Evolutionary conservation across 2,797 vertebrate species (phyloP), one percentile per base, ranked within the genome.

Genomic region (Parauchenoglanis punctatus): DNA sequence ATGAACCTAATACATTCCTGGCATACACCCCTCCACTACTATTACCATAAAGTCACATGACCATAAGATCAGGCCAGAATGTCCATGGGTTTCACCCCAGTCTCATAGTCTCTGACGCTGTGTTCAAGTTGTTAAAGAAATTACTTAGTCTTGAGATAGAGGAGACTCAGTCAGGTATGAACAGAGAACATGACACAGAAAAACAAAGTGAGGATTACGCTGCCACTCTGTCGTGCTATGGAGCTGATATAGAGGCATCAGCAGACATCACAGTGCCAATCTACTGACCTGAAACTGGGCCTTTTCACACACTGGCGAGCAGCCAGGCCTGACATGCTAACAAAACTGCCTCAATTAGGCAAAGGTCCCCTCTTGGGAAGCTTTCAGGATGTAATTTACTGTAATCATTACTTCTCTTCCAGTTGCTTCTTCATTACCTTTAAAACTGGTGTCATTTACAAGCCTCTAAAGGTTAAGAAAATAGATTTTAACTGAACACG

Each of bases 51-150:
- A 54, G 6, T 77, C 75, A 77, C 54, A 5, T 77, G 77, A 80
- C 77, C 35, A 61, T 44, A 81, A 25, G 77, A 61, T 81, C 77
- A 61, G 56, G 77, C 49, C 75, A 56, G n/a, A 31, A 15, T 23
- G 18, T 58, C 28, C 20, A 8, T 58, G 52, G 23, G 52, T 58
- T 80, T 35, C 18, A 23, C 54, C 20, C 28, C 52, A 18, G 8
- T 78, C 15, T 76, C n/a, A 25, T 23, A 23, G 56, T 31, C 49
- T 86, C 87, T 93, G 94, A 95, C 93, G 94, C 89, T 44, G 90
- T 83, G 90, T 81, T 91, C 82, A 91, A 93, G 85, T 96, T 96
- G 92, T 97, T 97, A 96, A 96, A 96, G 91, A 95, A 96, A 96
- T 95, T 93, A 94, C 86, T 95, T 95, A 94, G 95, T 96, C 90